Evolutionary conservation across 2,888 invertebrate genomes (phyloP).

Genomic region (Synanthedon formicaeformis): DNA sequence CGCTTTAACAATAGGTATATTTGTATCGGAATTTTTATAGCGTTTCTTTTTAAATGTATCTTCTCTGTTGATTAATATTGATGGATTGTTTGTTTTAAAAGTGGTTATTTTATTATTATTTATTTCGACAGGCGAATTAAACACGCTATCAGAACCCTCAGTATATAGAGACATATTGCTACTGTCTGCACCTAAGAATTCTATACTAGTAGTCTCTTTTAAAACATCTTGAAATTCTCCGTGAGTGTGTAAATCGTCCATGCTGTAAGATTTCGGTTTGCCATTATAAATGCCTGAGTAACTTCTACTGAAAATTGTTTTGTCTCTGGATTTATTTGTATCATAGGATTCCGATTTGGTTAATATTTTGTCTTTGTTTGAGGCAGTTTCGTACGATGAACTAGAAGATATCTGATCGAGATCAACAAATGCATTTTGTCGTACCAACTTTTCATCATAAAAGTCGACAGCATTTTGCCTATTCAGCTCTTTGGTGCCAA

Average conservation of each 20-base stretch:
- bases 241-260: conserved; percentile 43
- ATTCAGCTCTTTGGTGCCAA: conserved; percentile 33
- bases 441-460: conserved; percentile 18
- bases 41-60: background rate
- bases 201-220: conserved; percentile 55
- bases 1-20: conserved; percentile 38
- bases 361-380: conserved; percentile 12
- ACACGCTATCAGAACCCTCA: conserved; percentile 49
- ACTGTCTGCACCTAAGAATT: conserved; percentile 30
- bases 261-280: conserved; percentile 56
- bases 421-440: conserved; percentile 29
- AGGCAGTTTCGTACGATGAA: conserved; percentile 16
- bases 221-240: conserved; percentile 37
- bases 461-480: conserved; percentile 48
- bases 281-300: conserved; percentile 44
- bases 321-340: conserved; percentile 19
- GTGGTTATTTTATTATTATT: conserved; percentile 21
- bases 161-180: conserved; percentile 43
- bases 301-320: conserved; percentile 37
- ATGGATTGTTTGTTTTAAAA: background rate
- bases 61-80: conserved; percentile 4
- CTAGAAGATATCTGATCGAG: conserved; percentile 7
- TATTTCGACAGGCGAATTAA: conserved; percentile 29
- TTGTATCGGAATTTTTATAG: conserved; percentile 6
- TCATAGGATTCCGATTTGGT: conserved; percentile 32